These are phyloP conservation scores for Daubentonia madagascariensis DNA, from an alignment of 2,113 vertebrate species.

Conservation along the genomic window DNA sequence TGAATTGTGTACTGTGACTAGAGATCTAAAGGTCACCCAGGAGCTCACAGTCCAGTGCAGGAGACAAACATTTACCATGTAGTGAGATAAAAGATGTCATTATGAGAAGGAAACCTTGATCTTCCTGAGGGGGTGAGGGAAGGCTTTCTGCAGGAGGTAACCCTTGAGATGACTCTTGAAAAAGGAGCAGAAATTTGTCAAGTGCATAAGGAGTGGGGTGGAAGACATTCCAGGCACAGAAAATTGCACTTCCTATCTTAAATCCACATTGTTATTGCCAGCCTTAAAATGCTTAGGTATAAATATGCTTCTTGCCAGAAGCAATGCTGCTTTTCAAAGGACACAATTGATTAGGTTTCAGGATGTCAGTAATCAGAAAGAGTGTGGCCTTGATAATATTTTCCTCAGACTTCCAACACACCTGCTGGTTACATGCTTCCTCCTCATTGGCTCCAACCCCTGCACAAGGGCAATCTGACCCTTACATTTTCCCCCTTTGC, in stretches of 20 bases:
- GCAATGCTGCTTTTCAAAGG: not conserved
- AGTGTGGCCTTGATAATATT: not conserved
- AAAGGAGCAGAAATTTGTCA: not conserved
- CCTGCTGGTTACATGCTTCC: fast-evolving
- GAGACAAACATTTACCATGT: not conserved
- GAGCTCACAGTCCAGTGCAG: not conserved
- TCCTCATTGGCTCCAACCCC: fast-evolving
- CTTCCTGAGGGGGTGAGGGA: not conserved
- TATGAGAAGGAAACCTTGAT: not conserved
- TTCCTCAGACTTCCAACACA: not conserved
- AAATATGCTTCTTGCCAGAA: not conserved
- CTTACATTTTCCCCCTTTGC: fast-evolving
- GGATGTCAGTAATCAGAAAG: not conserved
- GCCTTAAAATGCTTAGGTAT: not conserved
- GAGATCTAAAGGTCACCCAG: not conserved
- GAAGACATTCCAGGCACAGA: not conserved
- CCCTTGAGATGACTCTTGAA: not conserved
- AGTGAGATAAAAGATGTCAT: not conserved
- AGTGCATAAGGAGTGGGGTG: not conserved
- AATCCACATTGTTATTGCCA: not conserved
- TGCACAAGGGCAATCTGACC: too few relatives aligned
- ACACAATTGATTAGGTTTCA: not conserved
- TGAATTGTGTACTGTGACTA: not conserved
- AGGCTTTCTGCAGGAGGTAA: not conserved
- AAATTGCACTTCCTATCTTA: not conserved